These are phyloP conservation scores for Dendrocopos noguchii DNA, from an alignment of 2,113 vertebrate species.

Conservation along the genomic window DNA sequence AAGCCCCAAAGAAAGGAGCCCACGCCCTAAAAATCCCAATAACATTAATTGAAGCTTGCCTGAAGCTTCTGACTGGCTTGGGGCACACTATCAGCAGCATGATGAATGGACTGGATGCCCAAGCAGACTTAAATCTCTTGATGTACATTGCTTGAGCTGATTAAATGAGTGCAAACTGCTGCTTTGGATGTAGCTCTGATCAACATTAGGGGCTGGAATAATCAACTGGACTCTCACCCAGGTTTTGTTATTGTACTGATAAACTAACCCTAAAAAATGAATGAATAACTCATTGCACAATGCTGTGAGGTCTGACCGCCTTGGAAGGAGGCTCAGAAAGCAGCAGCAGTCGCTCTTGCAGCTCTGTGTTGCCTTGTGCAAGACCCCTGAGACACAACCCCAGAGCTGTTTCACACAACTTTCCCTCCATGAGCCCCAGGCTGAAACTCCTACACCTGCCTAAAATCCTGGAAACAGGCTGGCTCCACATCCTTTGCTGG, in stretches of 20 bases:
- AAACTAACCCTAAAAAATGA: neutral
- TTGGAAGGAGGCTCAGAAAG: neutral
- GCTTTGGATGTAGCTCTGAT: neutral
- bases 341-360: neutral
- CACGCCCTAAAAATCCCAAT: neutral
- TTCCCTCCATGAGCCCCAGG: rapidly evolving
- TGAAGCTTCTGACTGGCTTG: neutral
- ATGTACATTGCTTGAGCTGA: neutral
- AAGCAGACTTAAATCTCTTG: neutral
- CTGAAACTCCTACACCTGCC: neutral
- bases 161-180: neutral
- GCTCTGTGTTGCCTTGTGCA: rapidly evolving
- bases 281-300: neutral
- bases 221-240: neutral
- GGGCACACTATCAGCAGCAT: neutral
- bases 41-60: neutral
- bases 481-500: slow-evolving; percentile 4
- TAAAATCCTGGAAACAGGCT: slow-evolving; percentile 29
- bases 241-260: neutral
- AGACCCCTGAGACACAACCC: neutral
- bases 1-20: neutral
- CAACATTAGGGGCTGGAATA: neutral
- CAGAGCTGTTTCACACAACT: neutral
- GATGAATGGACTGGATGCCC: neutral
- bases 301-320: neutral